Evolutionary conservation across 2,888 invertebrate genomes (phyloP), one percentile per base, ranked within the genome.

Genomic region (Augiades crinisus): DNA sequence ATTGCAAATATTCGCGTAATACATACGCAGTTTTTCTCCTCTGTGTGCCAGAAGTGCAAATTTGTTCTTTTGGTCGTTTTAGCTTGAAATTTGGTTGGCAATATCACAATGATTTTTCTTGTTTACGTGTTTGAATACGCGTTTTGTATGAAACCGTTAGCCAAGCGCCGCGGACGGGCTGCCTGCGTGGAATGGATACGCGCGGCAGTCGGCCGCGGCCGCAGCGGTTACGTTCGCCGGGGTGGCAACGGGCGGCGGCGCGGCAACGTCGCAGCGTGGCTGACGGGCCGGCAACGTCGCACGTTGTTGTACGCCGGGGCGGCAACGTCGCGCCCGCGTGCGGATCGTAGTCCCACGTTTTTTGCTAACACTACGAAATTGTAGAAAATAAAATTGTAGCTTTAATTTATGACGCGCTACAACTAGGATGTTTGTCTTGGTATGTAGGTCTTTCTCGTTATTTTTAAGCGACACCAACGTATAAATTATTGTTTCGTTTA

Each of bases 131-230:
- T 31, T 24, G 5, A 24, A 33, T 16, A 27, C 47, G 36, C 40
- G 40, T 33, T 49, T 49, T 34, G 30, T 10, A 30, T 12, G n/a
- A 13, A 19, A 41, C 34, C 22, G 45, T 40, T 41, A 43, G 16
- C 33, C 38, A 66, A 59, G 59, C 62, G 66, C 59, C 68, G 56
- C 75, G 68, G 60, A 70, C 47, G 75, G 67, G 17, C 43, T 33
- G 14, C 4, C 16, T 19, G 50, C 24, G 24, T 50, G 43, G 43
- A 37, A 38, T 45, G 37, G 14, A 21, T 17, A 19, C 52, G 38
- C 58, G 58, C 53, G 45, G 46, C 55, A 46, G 52, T 43, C 22
- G 50, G 49, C 52, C 41, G 50, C 50, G 57, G 40, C 47, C 24
- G 52, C 37, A 46, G 53, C 51, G 38, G 38, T 59, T 56, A 60